Percentiles rank a stretch among this genome's conserved stretches.
phyloP scores from a whole-genome alignment of 2,797 vertebrate species.

The Sebastes reedi region DNA sequence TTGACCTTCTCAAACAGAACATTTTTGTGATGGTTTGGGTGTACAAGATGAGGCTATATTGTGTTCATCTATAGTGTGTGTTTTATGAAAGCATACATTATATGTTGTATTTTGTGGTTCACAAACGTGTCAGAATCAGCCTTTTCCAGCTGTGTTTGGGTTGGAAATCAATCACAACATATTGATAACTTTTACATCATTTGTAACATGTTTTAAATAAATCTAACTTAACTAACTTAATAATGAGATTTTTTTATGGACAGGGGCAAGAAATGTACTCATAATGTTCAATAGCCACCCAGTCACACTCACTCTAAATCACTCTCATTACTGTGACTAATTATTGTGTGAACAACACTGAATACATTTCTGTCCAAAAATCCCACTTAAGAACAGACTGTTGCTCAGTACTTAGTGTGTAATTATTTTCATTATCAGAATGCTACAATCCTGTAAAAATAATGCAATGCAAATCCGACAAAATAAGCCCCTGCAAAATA shows the following conservation, averaged over 20 bases:
- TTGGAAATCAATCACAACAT: conserved; percentile 1
- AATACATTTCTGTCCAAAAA: conserved; percentile 46
- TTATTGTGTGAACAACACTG: conserved; percentile 42
- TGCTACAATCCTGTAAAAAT: conserved; percentile 40
- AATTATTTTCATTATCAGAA: conserved; percentile 52
- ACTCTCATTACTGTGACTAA: conserved; percentile 46
- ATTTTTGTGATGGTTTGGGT: background rate
- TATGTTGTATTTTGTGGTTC: background rate
- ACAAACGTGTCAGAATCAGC: background rate
- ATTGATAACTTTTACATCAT: background rate
- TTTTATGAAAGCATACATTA: background rate
- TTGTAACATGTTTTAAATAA: background rate
- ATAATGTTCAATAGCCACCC: conserved; percentile 6
- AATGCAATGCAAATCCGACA: conserved; percentile 48
- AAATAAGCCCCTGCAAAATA: conserved; percentile 44
- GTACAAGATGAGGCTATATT: background rate
- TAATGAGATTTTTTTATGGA: background rate
- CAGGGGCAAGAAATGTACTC: background rate
- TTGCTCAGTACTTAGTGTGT: conserved; percentile 25
- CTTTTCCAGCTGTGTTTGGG: background rate
- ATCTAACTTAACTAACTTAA: background rate
- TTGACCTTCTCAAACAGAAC: background rate
- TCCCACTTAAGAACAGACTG: conserved; percentile 35
- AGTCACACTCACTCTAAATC: conserved; percentile 21
- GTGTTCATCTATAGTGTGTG: background rate